A percentile compares a stretch with the other conserved stretches of the same genome.
Conservation (phyloP, 2,797 vertebrate species). For the Halcyon leucocephala region DNA sequence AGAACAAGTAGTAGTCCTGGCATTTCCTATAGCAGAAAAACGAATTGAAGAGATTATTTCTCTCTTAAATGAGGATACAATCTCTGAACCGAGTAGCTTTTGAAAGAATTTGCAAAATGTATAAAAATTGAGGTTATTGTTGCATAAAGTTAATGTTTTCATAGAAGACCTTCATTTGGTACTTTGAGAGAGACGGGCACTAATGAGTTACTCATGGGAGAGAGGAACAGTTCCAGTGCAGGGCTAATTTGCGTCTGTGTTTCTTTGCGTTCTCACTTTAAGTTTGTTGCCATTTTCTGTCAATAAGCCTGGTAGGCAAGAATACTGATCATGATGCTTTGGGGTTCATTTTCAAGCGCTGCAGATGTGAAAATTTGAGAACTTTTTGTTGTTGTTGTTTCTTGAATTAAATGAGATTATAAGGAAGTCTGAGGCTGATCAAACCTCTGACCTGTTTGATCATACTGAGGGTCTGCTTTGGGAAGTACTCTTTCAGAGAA, state of each 20-base stretch:
- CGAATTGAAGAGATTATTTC: neutral
- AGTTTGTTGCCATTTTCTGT: neutral
- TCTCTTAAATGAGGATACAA: neutral
- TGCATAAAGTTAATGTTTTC: neutral
- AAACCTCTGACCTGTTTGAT: neutral
- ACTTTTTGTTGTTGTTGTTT: neutral
- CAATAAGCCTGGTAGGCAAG: neutral
- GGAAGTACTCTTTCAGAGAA: neutral
- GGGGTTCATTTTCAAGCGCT: neutral
- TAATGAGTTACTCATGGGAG: neutral
- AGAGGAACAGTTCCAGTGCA: neutral
- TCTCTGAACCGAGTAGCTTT: neutral
- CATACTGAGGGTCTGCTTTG: neutral
- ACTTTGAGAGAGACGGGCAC: neutral
- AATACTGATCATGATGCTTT: neutral
- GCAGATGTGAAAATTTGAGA: neutral
- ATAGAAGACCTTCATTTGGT: neutral
- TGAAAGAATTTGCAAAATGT: neutral
- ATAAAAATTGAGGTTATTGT: neutral
- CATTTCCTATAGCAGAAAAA: slow-evolving; percentile 21
- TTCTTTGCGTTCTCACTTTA: neutral
- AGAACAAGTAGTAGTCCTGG: neutral
- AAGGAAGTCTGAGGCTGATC: neutral
- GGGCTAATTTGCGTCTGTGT: neutral
- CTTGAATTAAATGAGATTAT: neutral